phyloP scores from a whole-genome alignment of 2,797 vertebrate species.

The Garrulus glandarius region DNA sequence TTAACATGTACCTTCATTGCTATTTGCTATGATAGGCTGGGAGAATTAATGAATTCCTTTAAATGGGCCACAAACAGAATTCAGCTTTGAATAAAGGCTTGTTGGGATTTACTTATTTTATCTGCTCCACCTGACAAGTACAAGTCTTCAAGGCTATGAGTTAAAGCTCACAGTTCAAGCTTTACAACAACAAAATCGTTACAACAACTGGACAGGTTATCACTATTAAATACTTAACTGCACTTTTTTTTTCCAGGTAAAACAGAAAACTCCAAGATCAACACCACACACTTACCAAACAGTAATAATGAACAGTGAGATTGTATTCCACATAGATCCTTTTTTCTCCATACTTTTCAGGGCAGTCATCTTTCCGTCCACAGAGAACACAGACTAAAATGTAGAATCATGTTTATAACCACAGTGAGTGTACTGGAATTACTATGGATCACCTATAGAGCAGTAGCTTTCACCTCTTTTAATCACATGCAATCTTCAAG shows the following conservation, averaged over 20 bases:
- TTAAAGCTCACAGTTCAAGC: neutral
- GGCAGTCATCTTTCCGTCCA: conserved; percentile 82
- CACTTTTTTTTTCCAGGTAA: neutral
- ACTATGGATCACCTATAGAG: neutral
- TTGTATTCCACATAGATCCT: conserved; percentile 79
- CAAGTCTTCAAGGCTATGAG: neutral
- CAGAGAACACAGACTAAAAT: conserved; percentile 88
- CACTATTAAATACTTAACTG: neutral
- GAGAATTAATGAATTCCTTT: neutral
- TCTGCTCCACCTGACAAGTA: neutral
- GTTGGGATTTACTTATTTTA: neutral
- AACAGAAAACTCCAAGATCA: neutral
- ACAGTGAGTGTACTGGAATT: neutral
- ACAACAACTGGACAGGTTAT: neutral
- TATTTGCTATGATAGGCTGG: neutral
- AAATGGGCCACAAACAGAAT: neutral
- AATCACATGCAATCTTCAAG: neutral
- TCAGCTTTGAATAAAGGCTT: neutral
- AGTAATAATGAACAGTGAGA: conserved; percentile 91
- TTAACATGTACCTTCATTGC: neutral
- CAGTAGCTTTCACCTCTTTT: neutral
- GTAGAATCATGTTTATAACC: neutral
- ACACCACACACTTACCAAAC: conserved; percentile 82
- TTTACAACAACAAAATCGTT: neutral
- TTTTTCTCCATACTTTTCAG: conserved; percentile 91